phyloP scores from a whole-genome alignment of 2,888 invertebrate species.

The Sinohyriopsis cumingii region DNA sequence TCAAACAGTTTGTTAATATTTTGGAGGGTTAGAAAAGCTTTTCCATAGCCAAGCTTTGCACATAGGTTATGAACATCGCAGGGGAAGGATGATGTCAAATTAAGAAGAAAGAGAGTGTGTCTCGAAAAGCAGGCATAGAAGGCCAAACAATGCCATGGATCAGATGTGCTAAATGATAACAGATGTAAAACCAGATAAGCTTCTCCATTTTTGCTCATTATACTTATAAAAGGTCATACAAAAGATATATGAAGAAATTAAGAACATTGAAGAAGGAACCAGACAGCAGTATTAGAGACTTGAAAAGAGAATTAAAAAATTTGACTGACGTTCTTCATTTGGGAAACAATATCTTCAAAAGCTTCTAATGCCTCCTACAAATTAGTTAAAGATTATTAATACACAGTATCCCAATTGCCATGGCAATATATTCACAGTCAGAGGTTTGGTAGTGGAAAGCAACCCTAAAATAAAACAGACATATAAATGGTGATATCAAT shows the following conservation, averaged over 20 bases:
- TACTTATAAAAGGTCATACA: not conserved
- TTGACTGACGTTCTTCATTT: too few species aligned
- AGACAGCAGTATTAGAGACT: too few species aligned
- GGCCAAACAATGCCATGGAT: constrained; percentile 13
- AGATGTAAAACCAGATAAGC: constrained; percentile 3
- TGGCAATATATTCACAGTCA: constrained; percentile 9
- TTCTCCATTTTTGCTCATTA: not conserved
- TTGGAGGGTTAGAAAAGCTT: too few species aligned
- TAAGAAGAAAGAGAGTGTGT: constrained; percentile 10
- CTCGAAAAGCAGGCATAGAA: constrained; percentile 1
- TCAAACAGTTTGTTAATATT: too few species aligned
- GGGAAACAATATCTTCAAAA: constrained; percentile 1
- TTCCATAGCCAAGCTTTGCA: not conserved
- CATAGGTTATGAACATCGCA: constrained; percentile 2
- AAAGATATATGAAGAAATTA: too few species aligned
- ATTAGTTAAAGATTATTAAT: constrained; percentile 6
- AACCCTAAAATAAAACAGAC: constrained; percentile 6
- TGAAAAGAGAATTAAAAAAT: too few species aligned
- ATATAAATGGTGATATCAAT: not conserved
- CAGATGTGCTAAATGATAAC: constrained; percentile 3
- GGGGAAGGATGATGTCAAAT: constrained; percentile 3
- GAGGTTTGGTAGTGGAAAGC: constrained; percentile 8
- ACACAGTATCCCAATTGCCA: constrained; percentile 7
- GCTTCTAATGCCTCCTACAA: not conserved
- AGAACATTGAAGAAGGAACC: too few species aligned